These are phyloP conservation scores for Triplophysa tibetana DNA, from an alignment of 2,113 vertebrate species.

Conservation along the genomic window DNA sequence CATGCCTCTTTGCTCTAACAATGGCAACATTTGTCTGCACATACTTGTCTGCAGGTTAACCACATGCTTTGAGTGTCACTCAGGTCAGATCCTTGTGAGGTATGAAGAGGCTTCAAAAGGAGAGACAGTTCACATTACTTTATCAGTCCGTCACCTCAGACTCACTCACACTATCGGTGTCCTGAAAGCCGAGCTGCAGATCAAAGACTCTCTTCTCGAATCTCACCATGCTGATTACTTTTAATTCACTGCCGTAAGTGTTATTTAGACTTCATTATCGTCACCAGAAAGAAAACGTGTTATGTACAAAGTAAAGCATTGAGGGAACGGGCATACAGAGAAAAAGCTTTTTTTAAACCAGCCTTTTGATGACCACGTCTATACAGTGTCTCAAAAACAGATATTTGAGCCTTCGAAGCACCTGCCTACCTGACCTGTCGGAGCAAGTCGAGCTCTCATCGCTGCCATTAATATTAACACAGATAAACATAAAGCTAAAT, in stretches of 20 bases:
- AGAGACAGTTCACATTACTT: slow-evolving; percentile 65
- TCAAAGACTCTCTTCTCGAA: slow-evolving; percentile 58
- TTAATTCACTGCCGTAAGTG: slow-evolving; percentile 53
- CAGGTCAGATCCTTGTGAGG: slow-evolving; percentile 65
- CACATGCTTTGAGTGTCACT: slow-evolving; percentile 67
- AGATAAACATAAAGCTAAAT: slow-evolving; percentile 79
- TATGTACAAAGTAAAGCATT: slow-evolving; percentile 41
- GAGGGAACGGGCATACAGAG: neutral
- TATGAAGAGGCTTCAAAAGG: slow-evolving; percentile 61
- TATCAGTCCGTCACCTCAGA: slow-evolving; percentile 63
- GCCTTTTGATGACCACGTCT: neutral
- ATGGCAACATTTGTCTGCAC: slow-evolving; percentile 71
- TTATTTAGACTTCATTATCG: slow-evolving; percentile 60
- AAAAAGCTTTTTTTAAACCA: slow-evolving; percentile 2
- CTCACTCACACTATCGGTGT: slow-evolving; percentile 63
- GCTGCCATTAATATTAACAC: slow-evolving; percentile 69
- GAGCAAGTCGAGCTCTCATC: slow-evolving; percentile 64
- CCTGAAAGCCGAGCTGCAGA: slow-evolving; percentile 58
- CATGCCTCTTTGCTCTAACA: slow-evolving; percentile 66
- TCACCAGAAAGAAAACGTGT: slow-evolving; percentile 15
- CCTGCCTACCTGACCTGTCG: slow-evolving; percentile 70
- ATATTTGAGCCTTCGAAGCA: slow-evolving; percentile 65
- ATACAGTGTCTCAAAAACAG: slow-evolving; percentile 58
- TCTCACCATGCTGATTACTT: slow-evolving; percentile 57
- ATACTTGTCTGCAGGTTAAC: slow-evolving; percentile 69